phyloP scores from a whole-genome alignment of 1,140 invertebrate genomes.

The Eriocheir sinensis region DNA sequence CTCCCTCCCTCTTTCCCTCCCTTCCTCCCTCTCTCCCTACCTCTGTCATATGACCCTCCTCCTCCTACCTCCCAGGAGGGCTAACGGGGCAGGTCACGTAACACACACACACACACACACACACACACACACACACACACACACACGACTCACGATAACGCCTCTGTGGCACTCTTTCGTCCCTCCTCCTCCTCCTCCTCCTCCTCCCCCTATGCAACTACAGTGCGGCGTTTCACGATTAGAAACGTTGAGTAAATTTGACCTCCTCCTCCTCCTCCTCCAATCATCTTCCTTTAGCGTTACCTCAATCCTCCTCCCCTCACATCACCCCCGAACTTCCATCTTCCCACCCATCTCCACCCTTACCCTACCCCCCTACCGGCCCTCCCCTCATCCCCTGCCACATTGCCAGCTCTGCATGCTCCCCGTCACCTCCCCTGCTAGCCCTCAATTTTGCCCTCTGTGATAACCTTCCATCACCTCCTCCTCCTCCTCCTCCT shows the following conservation, averaged over 20 bases:
- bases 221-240: no score
- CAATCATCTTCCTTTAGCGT: no score
- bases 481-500: neutral
- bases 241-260: neutral
- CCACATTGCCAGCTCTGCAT: neutral
- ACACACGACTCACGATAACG: neutral
- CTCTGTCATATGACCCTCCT: neutral
- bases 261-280: neutral
- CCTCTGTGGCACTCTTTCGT: neutral
- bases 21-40: neutral
- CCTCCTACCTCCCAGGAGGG: neutral
- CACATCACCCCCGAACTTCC: no score
- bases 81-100: neutral
- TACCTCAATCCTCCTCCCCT: no score
- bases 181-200: neutral
- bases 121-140: neutral
- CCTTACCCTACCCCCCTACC: neutral
- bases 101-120: neutral
- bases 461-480: neutral
- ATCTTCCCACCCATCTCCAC: no score
- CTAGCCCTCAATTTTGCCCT: neutral
- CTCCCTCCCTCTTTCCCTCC: neutral
- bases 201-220: slow-evolving; percentile 3
- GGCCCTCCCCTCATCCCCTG: neutral
- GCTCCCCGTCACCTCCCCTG: neutral